Percentiles rank a stretch among this genome's conserved stretches.
These are phyloP conservation scores for Laupala kohalensis DNA, from an alignment of 1,140 invertebrate species.

Conservation along the genomic window DNA sequence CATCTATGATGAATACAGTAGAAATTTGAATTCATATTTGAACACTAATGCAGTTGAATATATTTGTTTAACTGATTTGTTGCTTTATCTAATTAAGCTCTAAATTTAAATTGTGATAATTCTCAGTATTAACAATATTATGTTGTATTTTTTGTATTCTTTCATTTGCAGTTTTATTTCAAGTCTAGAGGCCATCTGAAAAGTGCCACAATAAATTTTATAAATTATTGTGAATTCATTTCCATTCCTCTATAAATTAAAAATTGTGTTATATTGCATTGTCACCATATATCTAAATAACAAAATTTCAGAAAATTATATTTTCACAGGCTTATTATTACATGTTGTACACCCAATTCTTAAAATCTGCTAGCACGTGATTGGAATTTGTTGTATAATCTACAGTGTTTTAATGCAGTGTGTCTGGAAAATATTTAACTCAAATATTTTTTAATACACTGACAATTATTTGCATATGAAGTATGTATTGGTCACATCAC, in stretches of 20 bases:
- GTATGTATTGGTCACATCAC: not conserved
- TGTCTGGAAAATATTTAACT: not conserved
- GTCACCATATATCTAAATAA: not conserved
- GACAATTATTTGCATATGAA: not conserved
- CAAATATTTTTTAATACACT: not conserved
- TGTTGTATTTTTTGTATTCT: not conserved
- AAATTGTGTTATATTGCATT: not conserved
- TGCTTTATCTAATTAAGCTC: not conserved
- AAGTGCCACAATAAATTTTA: not conserved
- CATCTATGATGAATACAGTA: not conserved
- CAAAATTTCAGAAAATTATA: not conserved
- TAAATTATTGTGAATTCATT: not conserved
- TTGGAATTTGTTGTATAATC: not conserved
- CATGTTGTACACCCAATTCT: not conserved
- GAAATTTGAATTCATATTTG: not conserved
- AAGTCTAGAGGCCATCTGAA: not conserved
- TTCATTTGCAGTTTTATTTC: not conserved
- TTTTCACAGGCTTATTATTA: not conserved
- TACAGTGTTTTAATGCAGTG: not conserved
- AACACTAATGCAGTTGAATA: not conserved
- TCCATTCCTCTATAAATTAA: not conserved
- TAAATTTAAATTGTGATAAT: not conserved
- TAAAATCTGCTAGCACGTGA: not conserved
- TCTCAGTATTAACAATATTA: not conserved
- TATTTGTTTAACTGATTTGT: not conserved